These are phyloP conservation scores for Benitochromis conjunctus DNA, from an alignment of 2,113 vertebrate species.

Conservation along the genomic window DNA sequence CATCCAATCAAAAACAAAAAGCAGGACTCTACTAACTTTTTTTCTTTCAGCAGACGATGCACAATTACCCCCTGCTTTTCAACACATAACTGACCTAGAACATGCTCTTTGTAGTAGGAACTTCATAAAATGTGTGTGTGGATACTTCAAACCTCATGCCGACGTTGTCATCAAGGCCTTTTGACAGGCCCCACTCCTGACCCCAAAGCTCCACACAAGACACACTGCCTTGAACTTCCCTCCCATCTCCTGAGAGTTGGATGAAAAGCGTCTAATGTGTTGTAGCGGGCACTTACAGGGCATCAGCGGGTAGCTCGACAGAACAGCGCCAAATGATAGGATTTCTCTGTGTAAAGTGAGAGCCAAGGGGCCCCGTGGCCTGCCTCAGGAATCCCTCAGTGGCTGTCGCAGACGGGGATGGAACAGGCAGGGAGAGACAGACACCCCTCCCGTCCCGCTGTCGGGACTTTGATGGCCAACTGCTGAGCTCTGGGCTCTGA, in stretches of 20 bases:
- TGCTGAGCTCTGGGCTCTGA: constrained; percentile 66
- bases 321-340: constrained; percentile 39
- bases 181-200: neutral
- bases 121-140: neutral
- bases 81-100: neutral
- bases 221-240: neutral
- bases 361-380: constrained; percentile 38
- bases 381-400: constrained; percentile 52
- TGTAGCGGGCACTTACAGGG: constrained; percentile 40
- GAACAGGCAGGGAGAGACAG: constrained; percentile 51
- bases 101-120: neutral
- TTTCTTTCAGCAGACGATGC: neutral
- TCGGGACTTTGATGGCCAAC: constrained; percentile 69
- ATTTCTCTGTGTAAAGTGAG: constrained; percentile 71
- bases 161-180: neutral
- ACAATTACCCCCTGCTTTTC: neutral
- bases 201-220: neutral
- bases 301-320: constrained; percentile 31
- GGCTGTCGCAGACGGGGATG: constrained; percentile 49
- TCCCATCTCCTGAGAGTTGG: constrained; percentile 37
- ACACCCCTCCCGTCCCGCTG: constrained; percentile 52
- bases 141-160: neutral
- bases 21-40: neutral
- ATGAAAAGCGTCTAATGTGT: constrained; percentile 58
- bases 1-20: neutral